Percentiles rank a stretch among this genome's conserved stretches.
Evolutionary conservation across 2,888 invertebrate genomes (phyloP).

Genomic region (Aleiodes alternator): DNA sequence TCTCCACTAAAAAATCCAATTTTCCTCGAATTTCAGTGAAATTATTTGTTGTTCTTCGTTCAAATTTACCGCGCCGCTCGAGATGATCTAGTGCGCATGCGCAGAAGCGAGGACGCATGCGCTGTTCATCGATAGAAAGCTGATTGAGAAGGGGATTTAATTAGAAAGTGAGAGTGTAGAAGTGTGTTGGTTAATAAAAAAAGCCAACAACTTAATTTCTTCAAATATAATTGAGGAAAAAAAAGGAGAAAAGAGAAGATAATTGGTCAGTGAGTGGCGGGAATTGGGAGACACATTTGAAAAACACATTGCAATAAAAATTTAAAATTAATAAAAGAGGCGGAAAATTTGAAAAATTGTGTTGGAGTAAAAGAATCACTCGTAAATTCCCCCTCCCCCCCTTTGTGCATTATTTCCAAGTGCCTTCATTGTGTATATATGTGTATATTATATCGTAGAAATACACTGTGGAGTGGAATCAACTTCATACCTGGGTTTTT

Average conservation of each 20-base stretch:
- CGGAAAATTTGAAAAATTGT: not conserved
- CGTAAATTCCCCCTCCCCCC: not conserved
- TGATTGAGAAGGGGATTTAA: conserved; percentile 26
- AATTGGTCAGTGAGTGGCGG: not conserved
- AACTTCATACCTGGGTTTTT: conserved; percentile 8
- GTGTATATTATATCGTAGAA: too few species aligned
- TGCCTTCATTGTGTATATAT: too few species aligned
- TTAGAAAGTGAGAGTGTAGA: conserved; percentile 42
- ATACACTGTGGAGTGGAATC: not conserved
- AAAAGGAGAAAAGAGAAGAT: not conserved
- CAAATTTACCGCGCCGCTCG: not conserved
- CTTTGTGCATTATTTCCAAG: too few species aligned
- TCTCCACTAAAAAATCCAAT: too few species aligned
- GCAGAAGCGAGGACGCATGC: conserved; percentile 39
- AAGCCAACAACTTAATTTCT: conserved; percentile 11
- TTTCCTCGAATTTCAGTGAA: not conserved
- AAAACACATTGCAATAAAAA: not conserved
- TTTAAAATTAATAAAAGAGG: not conserved
- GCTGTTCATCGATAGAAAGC: conserved; percentile 36
- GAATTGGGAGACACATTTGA: not conserved
- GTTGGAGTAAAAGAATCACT: not conserved
- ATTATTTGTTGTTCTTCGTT: not conserved
- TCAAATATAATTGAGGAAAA: not conserved
- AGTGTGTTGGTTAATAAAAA: conserved; percentile 5
- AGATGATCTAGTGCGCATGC: conserved; percentile 21